Conservation (phyloP, 1,140 invertebrate species). For the Teleogryllus occipitalis region DNA sequence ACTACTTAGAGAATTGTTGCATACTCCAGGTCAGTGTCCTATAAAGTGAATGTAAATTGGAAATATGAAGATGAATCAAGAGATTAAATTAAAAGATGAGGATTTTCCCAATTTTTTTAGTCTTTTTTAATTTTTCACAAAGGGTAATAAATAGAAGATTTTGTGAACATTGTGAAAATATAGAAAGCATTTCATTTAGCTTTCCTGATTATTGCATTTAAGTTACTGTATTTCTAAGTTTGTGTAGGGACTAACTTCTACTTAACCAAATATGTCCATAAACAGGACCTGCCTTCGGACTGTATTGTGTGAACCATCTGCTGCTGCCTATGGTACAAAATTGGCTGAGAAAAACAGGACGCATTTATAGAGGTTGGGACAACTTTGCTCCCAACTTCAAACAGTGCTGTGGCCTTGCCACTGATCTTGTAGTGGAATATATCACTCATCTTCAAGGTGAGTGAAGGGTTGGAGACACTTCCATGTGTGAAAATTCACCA, state of each 20-base stretch:
- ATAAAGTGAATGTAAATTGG: neutral
- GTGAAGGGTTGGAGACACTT: too few relatives aligned
- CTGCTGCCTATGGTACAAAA: constrained; percentile 81
- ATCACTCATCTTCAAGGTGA: constrained; percentile 44
- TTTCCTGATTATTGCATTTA: too few relatives aligned
- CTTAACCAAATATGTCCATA: neutral
- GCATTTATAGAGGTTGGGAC: constrained; percentile 59
- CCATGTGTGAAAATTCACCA: too few relatives aligned
- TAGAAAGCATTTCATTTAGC: too few relatives aligned
- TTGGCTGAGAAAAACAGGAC: constrained; percentile 67
- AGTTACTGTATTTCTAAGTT: too few relatives aligned
- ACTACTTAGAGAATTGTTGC: constrained; percentile 63
- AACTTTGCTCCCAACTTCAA: constrained; percentile 79
- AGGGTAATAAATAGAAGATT: too few relatives aligned
- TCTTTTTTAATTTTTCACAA: too few relatives aligned
- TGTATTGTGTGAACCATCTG: constrained; percentile 84
- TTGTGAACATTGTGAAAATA: too few relatives aligned
- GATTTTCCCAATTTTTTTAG: too few relatives aligned
- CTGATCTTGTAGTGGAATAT: constrained; percentile 84
- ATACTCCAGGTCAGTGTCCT: constrained; percentile 46
- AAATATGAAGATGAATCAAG: too few relatives aligned
- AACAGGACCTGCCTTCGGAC: constrained; percentile 70
- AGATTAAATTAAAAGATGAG: too few relatives aligned
- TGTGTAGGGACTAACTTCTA: neutral
- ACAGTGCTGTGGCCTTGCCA: constrained; percentile 83